phyloP scores from a whole-genome alignment of 2,797 vertebrate species.

The Cetoscarus ocellatus region DNA sequence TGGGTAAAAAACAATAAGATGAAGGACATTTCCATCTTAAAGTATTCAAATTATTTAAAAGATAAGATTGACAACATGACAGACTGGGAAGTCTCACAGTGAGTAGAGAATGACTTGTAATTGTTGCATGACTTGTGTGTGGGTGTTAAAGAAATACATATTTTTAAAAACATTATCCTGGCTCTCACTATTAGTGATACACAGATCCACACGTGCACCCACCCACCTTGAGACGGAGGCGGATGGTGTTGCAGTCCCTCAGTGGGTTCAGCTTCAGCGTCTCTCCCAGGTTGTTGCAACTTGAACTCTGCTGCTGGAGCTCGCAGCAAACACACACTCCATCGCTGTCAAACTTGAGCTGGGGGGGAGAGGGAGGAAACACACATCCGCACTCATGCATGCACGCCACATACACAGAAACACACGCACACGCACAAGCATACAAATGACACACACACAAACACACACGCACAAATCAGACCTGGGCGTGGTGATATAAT shows the following conservation, averaged over 20 bases:
- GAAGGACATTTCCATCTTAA: too few species aligned
- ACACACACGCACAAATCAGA: conserved; percentile 60
- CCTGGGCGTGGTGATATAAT: conserved; percentile 40
- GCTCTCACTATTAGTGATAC: background rate
- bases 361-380: conserved; percentile 70
- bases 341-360: conserved; percentile 98
- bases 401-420: conserved; percentile 63
- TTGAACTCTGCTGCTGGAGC: conserved; percentile 92
- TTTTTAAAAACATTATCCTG: background rate
- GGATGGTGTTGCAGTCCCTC: conserved; percentile 94
- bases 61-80: too few species aligned
- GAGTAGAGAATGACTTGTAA: too few species aligned
- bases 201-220: conserved; percentile 18
- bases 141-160: too few species aligned
- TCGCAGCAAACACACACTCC: conserved; percentile 98
- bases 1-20: too few species aligned
- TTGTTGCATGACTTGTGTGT: too few species aligned
- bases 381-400: conserved; percentile 80
- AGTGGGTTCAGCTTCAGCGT: conserved; percentile 96
- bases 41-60: too few species aligned
- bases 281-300: conserved; percentile 97
- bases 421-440: conserved; percentile 35
- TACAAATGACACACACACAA: conserved; percentile 21
- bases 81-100: too few species aligned
- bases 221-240: conserved; percentile 93